Evolutionary conservation across 2,113 vertebrate genomes (phyloP).

Genomic region (Capricornis sumatraensis): DNA sequence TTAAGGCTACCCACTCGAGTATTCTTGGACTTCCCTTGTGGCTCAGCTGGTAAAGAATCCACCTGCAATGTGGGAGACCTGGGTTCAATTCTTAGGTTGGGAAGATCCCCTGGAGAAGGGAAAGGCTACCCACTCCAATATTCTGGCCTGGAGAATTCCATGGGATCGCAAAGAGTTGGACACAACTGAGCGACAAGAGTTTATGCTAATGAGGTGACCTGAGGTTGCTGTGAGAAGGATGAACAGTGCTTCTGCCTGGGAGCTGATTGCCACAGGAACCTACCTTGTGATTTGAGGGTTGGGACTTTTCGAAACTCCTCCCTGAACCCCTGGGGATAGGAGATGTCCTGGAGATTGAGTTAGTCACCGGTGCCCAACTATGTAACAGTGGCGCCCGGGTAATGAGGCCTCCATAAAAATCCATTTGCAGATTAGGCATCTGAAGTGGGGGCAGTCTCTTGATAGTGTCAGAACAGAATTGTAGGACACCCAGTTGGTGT

Average conservation of each 20-base stretch:
- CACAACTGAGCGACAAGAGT: not conserved
- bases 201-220: not conserved
- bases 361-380: not conserved
- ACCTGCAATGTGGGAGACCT: not conserved
- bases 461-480: not conserved
- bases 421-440: not conserved
- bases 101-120: not conserved
- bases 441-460: not conserved
- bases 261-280: not conserved
- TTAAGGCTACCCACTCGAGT: not conserved
- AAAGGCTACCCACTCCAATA: not conserved
- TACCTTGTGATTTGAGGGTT: not conserved
- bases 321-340: not conserved
- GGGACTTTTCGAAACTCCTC: not conserved
- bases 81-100: not conserved
- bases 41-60: not conserved
- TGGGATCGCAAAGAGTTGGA: not conserved
- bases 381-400: not conserved
- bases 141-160: not conserved
- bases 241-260: not conserved
- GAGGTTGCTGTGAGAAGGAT: not conserved
- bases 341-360: not conserved
- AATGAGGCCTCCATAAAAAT: not conserved
- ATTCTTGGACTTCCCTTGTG: not conserved
- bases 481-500: not conserved